phyloP scores from a whole-genome alignment of 2,888 invertebrate genomes.

The Drosophila falleni region DNA sequence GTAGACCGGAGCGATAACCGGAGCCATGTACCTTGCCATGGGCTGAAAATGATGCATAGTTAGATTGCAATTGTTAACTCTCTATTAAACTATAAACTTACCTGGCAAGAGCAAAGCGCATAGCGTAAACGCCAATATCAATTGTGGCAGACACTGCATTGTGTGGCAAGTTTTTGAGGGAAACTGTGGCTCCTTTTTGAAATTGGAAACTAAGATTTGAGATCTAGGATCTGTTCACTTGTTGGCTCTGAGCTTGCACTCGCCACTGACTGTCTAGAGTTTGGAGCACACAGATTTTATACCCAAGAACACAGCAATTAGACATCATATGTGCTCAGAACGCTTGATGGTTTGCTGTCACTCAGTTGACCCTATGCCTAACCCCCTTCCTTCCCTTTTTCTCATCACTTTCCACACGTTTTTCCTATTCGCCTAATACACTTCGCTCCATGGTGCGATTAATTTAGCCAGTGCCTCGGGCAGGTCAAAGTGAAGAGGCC shows the following conservation, averaged over 20 bases:
- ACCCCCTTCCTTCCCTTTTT: no score
- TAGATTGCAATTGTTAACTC: no score
- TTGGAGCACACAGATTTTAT: conserved; percentile 59
- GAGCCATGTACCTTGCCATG: conserved; percentile 26
- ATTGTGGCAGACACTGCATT: conserved; percentile 57
- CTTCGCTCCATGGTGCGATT: conserved; percentile 32
- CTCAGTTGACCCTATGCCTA: conserved; percentile 5
- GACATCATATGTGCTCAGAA: conserved; percentile 29
- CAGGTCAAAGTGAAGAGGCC: conserved; percentile 59
- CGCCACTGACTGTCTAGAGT: conserved; percentile 69
- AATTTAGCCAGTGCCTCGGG: conserved; percentile 49
- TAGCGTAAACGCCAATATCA: conserved; percentile 62
- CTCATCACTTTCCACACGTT: not conserved
- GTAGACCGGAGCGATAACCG: conserved; percentile 47
- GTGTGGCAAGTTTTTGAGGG: not conserved
- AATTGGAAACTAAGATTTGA: not conserved
- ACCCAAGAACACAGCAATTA: conserved; percentile 44
- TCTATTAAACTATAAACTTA: conserved; percentile 36
- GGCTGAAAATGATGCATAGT: conserved; percentile 4
- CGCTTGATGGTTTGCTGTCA: conserved; percentile 52
- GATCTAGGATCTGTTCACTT: conserved; percentile 29
- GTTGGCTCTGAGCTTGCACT: conserved; percentile 68
- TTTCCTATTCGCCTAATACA: conserved; percentile 1
- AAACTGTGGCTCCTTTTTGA: conserved; percentile 24
- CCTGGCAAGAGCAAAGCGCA: conserved; percentile 61